Percentiles rank a stretch among this genome's conserved stretches.
Evolutionary conservation across 1,140 invertebrate genomes (phyloP).

Genomic region (Drosophila sp.): DNA sequence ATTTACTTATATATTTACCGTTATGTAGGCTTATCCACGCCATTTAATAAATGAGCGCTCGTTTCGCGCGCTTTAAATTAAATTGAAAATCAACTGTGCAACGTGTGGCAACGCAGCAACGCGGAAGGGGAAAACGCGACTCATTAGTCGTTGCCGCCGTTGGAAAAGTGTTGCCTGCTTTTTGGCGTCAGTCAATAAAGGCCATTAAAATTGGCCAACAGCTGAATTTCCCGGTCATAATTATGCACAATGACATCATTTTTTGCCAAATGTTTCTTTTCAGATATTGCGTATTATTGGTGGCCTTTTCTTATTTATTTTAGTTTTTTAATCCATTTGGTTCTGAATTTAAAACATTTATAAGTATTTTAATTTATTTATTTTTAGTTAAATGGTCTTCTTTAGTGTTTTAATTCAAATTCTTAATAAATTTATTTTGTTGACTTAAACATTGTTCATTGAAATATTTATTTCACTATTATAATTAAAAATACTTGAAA

Average conservation of each 20-base stretch:
- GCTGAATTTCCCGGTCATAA: conserved; percentile 21
- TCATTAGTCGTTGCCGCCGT: conserved; percentile 53
- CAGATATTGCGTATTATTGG: background rate
- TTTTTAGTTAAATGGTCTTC: too few relatives aligned
- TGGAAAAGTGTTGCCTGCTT: conserved; percentile 45
- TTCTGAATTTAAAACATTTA: too few relatives aligned
- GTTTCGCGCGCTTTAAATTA: conserved; percentile 57
- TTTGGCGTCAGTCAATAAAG: conserved; percentile 43
- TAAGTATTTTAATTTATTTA: too few relatives aligned
- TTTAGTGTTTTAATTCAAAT: too few relatives aligned
- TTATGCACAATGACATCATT: background rate
- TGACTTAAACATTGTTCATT: too few relatives aligned
- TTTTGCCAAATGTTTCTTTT: background rate
- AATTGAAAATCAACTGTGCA: conserved; percentile 71
- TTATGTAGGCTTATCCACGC: conserved; percentile 24
- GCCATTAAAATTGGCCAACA: conserved; percentile 40
- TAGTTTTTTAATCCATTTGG: background rate
- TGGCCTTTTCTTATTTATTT: background rate
- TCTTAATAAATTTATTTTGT: too few relatives aligned
- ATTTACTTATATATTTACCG: background rate
- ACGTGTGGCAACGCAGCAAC: background rate
- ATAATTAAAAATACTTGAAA: too few relatives aligned
- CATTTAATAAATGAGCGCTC: conserved; percentile 42
- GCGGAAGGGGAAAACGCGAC: conserved; percentile 9
- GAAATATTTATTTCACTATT: too few relatives aligned